Evolutionary conservation across 1,140 invertebrate species (phyloP).

Genomic region (Melipona quadrifasciata): DNA sequence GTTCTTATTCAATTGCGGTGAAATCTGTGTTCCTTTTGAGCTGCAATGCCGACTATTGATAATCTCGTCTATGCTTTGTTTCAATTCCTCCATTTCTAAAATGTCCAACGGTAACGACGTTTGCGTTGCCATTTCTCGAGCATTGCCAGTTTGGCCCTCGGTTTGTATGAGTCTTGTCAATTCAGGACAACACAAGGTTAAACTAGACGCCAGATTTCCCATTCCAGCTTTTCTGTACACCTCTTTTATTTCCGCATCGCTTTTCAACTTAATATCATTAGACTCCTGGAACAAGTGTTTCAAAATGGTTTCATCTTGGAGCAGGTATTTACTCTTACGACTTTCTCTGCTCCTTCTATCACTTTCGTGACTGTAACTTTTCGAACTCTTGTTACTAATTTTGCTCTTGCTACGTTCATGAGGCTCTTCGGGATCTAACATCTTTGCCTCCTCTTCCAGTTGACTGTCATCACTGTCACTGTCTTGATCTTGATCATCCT

Average conservation of each 20-base stretch:
- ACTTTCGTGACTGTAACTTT: slow-evolving; percentile 67
- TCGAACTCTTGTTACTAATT: slow-evolving; percentile 72
- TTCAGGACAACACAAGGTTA: slow-evolving; percentile 78
- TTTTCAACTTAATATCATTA: slow-evolving; percentile 76
- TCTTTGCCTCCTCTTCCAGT: slow-evolving; percentile 80
- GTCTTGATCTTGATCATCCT: slow-evolving; percentile 75
- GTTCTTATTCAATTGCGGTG: slow-evolving; percentile 73
- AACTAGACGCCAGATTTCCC: slow-evolving; percentile 73
- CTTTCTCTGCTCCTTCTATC: slow-evolving; percentile 67
- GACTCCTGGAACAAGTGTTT: slow-evolving; percentile 80
- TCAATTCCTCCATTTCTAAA: slow-evolving; percentile 79
- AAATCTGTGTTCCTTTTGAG: slow-evolving; percentile 78
- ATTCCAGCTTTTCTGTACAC: slow-evolving; percentile 69
- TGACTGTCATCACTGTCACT: slow-evolving; percentile 82
- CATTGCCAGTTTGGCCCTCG: slow-evolving; percentile 83
- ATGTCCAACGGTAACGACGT: slow-evolving; percentile 80
- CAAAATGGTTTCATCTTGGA: slow-evolving; percentile 75
- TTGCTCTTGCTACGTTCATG: slow-evolving; percentile 73
- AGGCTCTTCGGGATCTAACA: slow-evolving; percentile 67
- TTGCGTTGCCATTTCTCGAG: slow-evolving; percentile 84
- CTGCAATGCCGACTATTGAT: slow-evolving; percentile 75
- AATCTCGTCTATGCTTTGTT: slow-evolving; percentile 79
- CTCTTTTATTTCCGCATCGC: slow-evolving; percentile 77
- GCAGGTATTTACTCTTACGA: slow-evolving; percentile 74
- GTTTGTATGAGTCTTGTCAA: slow-evolving; percentile 79